Evolutionary conservation across 2,797 vertebrate genomes (phyloP), one percentile per base, ranked within the genome.

Genomic region (Anas capensis): DNA sequence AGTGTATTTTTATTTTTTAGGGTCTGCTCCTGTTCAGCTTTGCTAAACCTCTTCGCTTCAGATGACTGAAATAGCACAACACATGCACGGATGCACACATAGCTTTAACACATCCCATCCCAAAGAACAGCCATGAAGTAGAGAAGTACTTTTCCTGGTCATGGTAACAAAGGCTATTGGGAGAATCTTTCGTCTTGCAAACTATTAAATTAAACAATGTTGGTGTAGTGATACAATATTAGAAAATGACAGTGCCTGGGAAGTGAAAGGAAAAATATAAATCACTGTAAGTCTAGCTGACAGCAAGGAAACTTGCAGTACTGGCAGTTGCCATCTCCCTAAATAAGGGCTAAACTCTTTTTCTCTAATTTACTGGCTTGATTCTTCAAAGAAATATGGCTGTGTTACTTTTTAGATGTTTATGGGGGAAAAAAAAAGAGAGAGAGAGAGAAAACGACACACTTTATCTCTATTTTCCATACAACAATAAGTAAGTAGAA

Each of bases 191-290:
- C 81, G 40, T 73, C 36, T 14, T 73, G 44, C 75, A 82, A 42
- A 58, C 29, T 85, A 81, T 36, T 82, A 93, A 96, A 86, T 73
- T 58, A 75, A 84, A 85, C n/a, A 57, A 56, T 86, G 36, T 48
- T 85, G 15, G 64, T 54, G 68, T 60, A 42, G 18, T 19, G 31
- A 72, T 70, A 72, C 14, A 69, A 15, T 84, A 44, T 92, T 72
- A 82, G 40, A 62, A 54, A 83, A 84, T 27, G 70, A 69, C 20
- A 14, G 26, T 65, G 62, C 42, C 60, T 82, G 40, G 26, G 49
- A 79, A 65, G n/a, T 33, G 38, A 80, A 69, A 56, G 38, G 46
- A 77, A 64, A 56, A 61, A 23, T 34, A 42, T 38, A 85, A 90
- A 91, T 4, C 70, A 51, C 48, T 72, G 7, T 33, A 92, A 81